Percentiles rank a stretch among this genome's conserved stretches.
Conservation (phyloP, 2,797 vertebrate genomes). For the Rhinichthys osculus region DNA sequence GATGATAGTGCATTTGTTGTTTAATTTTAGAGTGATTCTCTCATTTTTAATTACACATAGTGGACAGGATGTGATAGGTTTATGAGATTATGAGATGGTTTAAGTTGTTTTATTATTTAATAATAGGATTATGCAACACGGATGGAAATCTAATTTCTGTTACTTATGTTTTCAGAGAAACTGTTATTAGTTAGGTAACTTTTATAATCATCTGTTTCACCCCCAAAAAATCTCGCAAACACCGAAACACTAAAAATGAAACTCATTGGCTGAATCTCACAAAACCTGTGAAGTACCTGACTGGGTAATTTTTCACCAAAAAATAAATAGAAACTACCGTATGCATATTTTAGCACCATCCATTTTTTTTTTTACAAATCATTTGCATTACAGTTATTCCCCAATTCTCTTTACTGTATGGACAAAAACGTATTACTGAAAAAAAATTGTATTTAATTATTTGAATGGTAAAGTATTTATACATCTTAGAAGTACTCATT, state of each 20-base stretch:
- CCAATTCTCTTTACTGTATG: not conserved
- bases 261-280: constrained; percentile 5
- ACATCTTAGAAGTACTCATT: not conserved
- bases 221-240: not conserved
- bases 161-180: constrained; percentile 2
- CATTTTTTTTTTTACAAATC: not conserved
- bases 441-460: not conserved
- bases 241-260: not conserved
- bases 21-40: constrained; percentile 30
- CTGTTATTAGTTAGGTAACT: constrained; percentile 2
- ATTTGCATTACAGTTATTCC: not conserved
- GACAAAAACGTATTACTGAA: not conserved
- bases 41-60: constrained; percentile 25
- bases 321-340: not conserved
- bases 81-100: constrained; percentile 43
- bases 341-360: not conserved
- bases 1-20: not conserved
- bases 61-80: constrained; percentile 16
- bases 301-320: not conserved
- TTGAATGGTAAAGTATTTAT: not conserved
- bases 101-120: constrained; percentile 26
- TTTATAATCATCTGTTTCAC: not conserved
- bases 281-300: not conserved
- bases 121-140: constrained; percentile 26
- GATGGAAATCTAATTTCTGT: constrained; percentile 25